Evolutionary conservation across 2,113 vertebrate genomes (phyloP).

Genomic region (Mungos mungo): DNA sequence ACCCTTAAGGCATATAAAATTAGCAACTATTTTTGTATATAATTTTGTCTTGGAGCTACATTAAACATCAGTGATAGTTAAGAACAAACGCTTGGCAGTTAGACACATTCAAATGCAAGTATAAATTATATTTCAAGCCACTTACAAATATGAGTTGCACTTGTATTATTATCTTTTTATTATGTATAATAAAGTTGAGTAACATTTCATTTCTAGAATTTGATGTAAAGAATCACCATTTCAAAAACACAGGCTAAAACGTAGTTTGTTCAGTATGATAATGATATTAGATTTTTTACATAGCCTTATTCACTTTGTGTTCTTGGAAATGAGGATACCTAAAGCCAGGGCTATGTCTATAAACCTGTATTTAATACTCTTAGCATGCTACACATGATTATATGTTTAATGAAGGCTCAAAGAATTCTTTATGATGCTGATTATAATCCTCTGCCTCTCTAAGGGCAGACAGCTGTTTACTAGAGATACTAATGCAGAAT

Average conservation of each 20-base stretch:
- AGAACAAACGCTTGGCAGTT: neutral
- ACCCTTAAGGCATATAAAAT: neutral
- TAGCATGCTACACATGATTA: neutral
- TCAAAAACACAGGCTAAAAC: constrained; percentile 42
- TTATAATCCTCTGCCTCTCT: neutral
- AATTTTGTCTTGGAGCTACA: constrained; percentile 14
- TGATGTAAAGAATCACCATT: neutral
- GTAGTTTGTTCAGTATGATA: neutral
- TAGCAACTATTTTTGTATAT: neutral
- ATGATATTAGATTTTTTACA: constrained; percentile 5
- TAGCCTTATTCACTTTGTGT: constrained; percentile 3
- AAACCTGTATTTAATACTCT: neutral
- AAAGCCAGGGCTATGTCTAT: neutral
- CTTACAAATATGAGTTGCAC: constrained; percentile 28
- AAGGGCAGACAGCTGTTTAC: neutral
- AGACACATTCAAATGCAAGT: neutral
- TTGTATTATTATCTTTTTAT: neutral
- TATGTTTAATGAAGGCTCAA: neutral
- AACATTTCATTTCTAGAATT: constrained; percentile 22
- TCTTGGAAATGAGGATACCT: neutral
- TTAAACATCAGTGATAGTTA: neutral
- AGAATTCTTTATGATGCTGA: neutral
- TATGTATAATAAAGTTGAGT: neutral
- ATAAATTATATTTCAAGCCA: neutral
- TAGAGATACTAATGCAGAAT: neutral